Base-by-base conservation (phyloP, 2,797 vertebrate species). In the Chromobotia macracanthus region DNA sequence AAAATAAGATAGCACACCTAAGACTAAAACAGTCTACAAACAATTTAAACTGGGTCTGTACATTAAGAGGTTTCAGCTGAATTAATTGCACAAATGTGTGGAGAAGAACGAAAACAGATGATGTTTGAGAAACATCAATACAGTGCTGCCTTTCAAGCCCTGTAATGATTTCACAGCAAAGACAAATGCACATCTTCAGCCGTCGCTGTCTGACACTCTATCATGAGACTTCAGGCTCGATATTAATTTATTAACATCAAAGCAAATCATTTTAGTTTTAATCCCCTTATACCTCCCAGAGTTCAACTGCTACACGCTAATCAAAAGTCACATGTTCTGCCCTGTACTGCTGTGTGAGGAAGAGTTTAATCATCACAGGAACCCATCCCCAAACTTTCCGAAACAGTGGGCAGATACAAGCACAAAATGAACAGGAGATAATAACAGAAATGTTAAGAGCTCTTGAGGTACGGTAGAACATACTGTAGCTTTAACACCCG, bases 401-500 rank as follows among this genome's bases (percentile, higher is more conserved):
- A 64, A 55, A 75, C n/a, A 67, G 63, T 60, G 19, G 68, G 55
- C 55, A 83, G 75, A 23, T 46, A 64, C 25, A 55, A 50, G 38
- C 75, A 63, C 60, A 77, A 35, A 67, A 50, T 51, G 72, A 74
- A 82, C 56, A 25, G 31, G 31, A 72, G 70, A 70, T 61, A 73
- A 21, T 11, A 41, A 38, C 63, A 77, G 72, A 41, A 76, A 73
- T 65, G 55, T 44, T 71, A 74, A 77, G 72, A 74, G 70, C 31
- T 76, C 77, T 68, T 75, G 73, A 46, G 38, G 58, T 65, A 58
- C 31, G 70, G 67, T 78, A 80, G 65, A 53, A 56, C 44, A n/a
- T 63, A 25, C 35, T 38, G 9, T 58, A 3, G 38, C 65, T 67
- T 3, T 60, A 77, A 51, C 13, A 74, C 67, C 68, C 70, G 19